Percentiles rank a stretch among this genome's conserved stretches.
These are phyloP conservation scores for Meriones unguiculatus DNA, from an alignment of 2,113 vertebrate species.

Conservation along the genomic window DNA sequence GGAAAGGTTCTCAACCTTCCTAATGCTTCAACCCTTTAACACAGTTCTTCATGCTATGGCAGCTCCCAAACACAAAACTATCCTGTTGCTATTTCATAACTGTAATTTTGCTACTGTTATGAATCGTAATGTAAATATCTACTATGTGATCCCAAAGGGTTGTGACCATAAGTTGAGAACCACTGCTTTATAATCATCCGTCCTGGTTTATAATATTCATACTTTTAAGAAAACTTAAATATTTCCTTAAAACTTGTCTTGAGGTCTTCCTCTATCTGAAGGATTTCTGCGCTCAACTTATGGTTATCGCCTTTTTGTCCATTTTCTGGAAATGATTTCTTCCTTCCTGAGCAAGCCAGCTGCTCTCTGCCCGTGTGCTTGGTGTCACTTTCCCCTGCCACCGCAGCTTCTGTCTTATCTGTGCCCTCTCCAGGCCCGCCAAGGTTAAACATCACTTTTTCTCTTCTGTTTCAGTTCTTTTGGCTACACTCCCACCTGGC, in stretches of 20 bases:
- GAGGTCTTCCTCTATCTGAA: not conserved
- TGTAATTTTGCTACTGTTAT: not conserved
- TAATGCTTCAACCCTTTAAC: not conserved
- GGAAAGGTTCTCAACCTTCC: not conserved
- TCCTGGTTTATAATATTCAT: not conserved
- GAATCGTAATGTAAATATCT: not conserved
- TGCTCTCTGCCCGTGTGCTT: not conserved
- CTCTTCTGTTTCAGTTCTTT: not conserved
- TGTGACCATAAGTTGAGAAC: not conserved
- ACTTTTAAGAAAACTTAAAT: slow-evolving; percentile 4
- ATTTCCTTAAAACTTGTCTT: not conserved
- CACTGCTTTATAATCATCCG: not conserved
- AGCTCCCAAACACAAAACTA: not conserved
- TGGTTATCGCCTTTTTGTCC: not conserved
- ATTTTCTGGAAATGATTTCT: not conserved
- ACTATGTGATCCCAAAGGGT: not conserved
- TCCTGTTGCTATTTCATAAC: not conserved
- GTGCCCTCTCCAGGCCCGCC: not conserved
- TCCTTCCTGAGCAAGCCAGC: not conserved
- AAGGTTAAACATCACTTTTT: not conserved
- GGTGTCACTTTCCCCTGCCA: not conserved
- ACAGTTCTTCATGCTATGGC: not conserved
- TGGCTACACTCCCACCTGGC: not conserved
- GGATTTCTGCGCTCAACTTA: not conserved
- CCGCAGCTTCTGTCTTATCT: too few species aligned